Base-by-base conservation (phyloP, 2,888 invertebrate genomes). In the Epistrophe grossulariae region DNA sequence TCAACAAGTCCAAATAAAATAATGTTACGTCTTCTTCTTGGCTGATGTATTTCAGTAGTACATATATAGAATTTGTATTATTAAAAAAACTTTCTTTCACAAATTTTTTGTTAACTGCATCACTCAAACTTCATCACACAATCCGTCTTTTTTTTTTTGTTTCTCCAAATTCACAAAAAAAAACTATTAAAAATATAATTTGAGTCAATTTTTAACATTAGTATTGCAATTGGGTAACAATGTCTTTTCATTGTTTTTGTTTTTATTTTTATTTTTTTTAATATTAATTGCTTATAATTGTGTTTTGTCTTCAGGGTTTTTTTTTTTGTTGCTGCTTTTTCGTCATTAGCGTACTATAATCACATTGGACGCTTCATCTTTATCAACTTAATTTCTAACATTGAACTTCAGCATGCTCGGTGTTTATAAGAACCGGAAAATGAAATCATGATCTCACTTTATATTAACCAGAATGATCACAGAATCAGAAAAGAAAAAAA, bases 311-410 rank as follows among this genome's bases (percentile, higher is more conserved):
- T 40, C 24, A 24, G 1, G 40, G 9, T 1, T 19, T 40, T 7
- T 60, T 9, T 35, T 48, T 57, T 55, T 38, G 17, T n/a, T n/a
- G n/a, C n/a, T 55, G 48, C n/a, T 70, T n/a, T 59, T 57, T 52
- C n/a, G 60, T 78, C 52, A 68, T 68, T 50, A 50, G 4, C n/a
- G 45, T 28, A 72, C 78, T 60, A n/a, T n/a, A 60, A 72, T 68
- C 68, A 55, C 79, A 68, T 6, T 50, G 35, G 31, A 17, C 17
- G 79, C 45, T 73, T 70, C 70, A 74, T 79, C 73, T 72, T 79
- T 79, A 83, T 79, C 66, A 78, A 77, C 31, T 62, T 11, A 50
- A 52, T 57, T 57, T 64, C 62, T 50, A 66, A 60, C 48, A 57
- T 62, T 55, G 31, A 76, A 55, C 70, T 57, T 82, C 57, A 57